Evolutionary conservation across 64 coral and sea anemone species (phyloP), one percentile per base, ranked within the genome.

Genomic region (Actinia equina): DNA sequence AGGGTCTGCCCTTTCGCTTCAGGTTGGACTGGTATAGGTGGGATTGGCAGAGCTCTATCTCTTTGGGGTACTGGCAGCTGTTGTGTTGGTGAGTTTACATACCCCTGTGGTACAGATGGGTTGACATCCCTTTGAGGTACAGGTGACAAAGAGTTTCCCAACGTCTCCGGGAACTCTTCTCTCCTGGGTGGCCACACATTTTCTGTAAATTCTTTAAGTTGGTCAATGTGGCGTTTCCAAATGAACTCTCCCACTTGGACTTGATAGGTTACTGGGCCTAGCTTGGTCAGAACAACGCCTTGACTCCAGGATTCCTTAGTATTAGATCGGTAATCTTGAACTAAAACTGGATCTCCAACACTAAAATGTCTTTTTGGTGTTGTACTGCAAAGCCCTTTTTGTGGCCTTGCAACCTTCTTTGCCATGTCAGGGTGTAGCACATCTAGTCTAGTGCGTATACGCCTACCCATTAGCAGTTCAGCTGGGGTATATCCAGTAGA

Each of bases 391-490:
- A 17, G 60, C 16, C 60, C 17, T 63, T 20, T 11, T 41, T 37
- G 43, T 65, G 61, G 61, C 46, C 71, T 69, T 11, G 62, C 15
- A 44, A 82, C 78, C n/a, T 81, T 80, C 59, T 82, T 82, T 54
- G 74, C 60, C 58, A 82, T 63, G 70, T 88, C 43, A 45, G 88
- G 77, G 43, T 83, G 43, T 27, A 88, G 71, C 70, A 88, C 22
- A 83, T 89, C 88, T 30, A 89, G 23, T 16, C 88, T 20, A 20
- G 79, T 71, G n/a, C 62, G 17, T 58, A 84, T 22, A 49, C 52
- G 82, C 19, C 80, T 19, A 14, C 55, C 55, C 88, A 89, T 89
- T 67, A 89, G 54, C 61, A 89, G 74, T 49, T 89, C 88, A 22
- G 58, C 79, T 52, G 88, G 88, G 20, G 79, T 44, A 25, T 77